phyloP scores from a whole-genome alignment of 2,797 vertebrate genomes.

The Silurus lanzhouensis region DNA sequence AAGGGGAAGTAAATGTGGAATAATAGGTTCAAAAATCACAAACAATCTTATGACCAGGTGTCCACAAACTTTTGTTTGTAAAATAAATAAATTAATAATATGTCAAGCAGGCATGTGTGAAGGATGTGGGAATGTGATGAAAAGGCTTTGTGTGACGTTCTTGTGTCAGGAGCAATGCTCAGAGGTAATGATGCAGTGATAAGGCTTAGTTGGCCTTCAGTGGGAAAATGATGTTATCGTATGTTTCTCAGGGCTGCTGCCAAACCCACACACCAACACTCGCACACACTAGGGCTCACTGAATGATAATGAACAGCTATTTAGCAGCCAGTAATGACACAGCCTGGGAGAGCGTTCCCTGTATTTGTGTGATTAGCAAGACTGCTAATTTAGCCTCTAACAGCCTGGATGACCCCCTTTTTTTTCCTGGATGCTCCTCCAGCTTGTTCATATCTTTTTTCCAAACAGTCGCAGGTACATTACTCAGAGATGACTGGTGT shows the following conservation, averaged over 20 bases:
- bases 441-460: slow-evolving; percentile 55
- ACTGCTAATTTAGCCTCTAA: slow-evolving; percentile 70
- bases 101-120: slow-evolving; percentile 24
- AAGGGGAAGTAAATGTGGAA: too few relatives aligned
- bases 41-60: too few relatives aligned
- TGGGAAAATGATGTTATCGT: slow-evolving; percentile 68
- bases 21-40: too few relatives aligned
- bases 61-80: too few relatives aligned
- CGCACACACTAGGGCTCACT: slow-evolving; percentile 24
- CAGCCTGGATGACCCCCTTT: slow-evolving; percentile 62
- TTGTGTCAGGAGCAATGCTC: slow-evolving; percentile 58
- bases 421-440: slow-evolving; percentile 17
- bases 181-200: slow-evolving; percentile 56
- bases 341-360: slow-evolving; percentile 58
- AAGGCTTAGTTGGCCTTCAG: slow-evolving; percentile 55
- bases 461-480: slow-evolving; percentile 60
- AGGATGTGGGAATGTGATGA: slow-evolving; percentile 27
- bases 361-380: slow-evolving; percentile 63
- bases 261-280: slow-evolving; percentile 59
- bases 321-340: slow-evolving; percentile 61
- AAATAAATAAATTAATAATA: slow-evolving; percentile 56
- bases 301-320: slow-evolving; percentile 58
- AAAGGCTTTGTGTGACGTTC: slow-evolving; percentile 50
- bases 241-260: slow-evolving; percentile 61
- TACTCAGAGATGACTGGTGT: slow-evolving; percentile 54